Evolutionary conservation across 2,797 vertebrate species (phyloP).

Genomic region (Phaenicophaeus curvirostris): DNA sequence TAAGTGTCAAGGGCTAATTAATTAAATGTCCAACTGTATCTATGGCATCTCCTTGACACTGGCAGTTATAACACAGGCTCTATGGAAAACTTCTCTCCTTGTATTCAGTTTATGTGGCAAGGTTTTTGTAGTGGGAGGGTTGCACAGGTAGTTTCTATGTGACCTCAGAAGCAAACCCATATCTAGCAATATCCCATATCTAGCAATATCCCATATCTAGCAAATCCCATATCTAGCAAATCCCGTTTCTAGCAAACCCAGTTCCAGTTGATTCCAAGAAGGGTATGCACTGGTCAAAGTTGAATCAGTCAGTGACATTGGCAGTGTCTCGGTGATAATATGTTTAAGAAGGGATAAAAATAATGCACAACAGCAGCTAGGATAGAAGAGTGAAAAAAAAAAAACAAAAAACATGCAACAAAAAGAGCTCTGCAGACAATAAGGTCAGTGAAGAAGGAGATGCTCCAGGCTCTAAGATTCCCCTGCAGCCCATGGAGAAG

Average conservation of each 20-base stretch:
- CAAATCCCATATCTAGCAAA: too few species aligned
- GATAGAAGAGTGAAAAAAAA: neutral
- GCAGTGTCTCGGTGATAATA: neutral
- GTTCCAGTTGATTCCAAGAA: neutral
- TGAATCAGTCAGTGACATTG: neutral
- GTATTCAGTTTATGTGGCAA: accelerated
- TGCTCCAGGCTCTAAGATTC: accelerated
- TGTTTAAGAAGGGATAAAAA: neutral
- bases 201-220: too few species aligned
- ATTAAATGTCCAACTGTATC: neutral
- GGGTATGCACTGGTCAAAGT: accelerated
- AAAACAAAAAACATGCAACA: neutral
- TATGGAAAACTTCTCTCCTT: neutral
- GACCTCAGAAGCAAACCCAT: neutral
- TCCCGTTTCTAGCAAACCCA: too few species aligned
- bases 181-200: too few species aligned
- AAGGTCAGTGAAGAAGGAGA: neutral
- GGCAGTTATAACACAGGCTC: neutral
- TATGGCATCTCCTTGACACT: neutral
- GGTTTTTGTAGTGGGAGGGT: neutral
- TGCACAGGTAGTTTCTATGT: neutral
- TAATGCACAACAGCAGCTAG: neutral
- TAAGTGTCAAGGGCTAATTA: neutral
- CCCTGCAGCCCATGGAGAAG: accelerated
- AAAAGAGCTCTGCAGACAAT: neutral